Conservation (phyloP, 2,113 vertebrate species). For the Laterallus jamaicensis region DNA sequence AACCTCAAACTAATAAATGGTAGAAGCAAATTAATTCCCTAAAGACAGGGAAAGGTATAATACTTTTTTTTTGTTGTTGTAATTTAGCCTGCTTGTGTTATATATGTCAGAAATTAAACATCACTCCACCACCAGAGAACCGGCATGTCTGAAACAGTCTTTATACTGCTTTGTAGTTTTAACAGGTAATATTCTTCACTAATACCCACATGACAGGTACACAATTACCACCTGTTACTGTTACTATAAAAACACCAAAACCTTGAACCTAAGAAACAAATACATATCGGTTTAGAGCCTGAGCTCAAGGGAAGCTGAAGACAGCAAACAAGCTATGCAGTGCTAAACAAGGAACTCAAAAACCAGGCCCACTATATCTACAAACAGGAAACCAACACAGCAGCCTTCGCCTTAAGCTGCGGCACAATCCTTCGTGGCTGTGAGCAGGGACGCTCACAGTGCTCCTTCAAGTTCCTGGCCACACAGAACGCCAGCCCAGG, state of each 20-base stretch:
- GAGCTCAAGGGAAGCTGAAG: not conserved
- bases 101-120: not conserved
- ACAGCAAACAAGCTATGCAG: not conserved
- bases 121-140: not conserved
- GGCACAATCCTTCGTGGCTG: not conserved
- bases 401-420: not conserved
- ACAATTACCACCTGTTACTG: accelerated
- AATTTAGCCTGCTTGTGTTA: not conserved
- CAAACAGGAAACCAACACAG: accelerated
- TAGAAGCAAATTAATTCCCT: not conserved
- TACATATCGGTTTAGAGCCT: not conserved
- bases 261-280: not conserved
- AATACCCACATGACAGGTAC: accelerated
- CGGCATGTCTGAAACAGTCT: not conserved
- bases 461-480: not conserved
- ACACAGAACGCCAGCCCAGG: accelerated
- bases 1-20: not conserved
- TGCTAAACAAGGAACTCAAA: accelerated
- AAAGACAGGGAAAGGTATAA: not conserved
- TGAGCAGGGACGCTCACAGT: accelerated
- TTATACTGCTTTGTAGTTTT: not conserved
- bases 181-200: not conserved
- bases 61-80: too few species aligned
- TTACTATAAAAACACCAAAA: not conserved
- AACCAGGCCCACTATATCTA: not conserved